Percentiles rank a stretch among this genome's conserved stretches.
Evolutionary conservation across 2,888 invertebrate genomes (phyloP).

Genomic region (Temnothorax unifasciatus): DNA sequence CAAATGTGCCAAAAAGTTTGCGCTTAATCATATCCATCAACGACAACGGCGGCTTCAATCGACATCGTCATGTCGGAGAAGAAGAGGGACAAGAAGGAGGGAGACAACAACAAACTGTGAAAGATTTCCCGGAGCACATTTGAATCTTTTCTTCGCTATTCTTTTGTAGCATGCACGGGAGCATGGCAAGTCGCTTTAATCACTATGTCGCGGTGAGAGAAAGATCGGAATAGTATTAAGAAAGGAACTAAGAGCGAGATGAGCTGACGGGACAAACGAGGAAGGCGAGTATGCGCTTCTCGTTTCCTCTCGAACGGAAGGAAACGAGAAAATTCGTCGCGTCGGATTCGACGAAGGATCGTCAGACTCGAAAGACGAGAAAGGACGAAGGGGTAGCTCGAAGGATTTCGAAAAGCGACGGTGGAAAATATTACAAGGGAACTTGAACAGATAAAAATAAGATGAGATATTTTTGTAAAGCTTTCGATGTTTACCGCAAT

Average conservation of each 20-base stretch:
- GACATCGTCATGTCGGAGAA: conserved; percentile 7
- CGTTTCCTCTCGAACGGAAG: conserved; percentile 1
- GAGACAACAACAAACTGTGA: not conserved
- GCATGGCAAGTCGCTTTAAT: conserved; percentile 30
- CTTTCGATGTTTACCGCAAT: conserved; percentile 81
- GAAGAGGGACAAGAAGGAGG: not conserved
- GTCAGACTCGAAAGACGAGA: conserved; percentile 14
- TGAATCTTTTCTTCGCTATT: conserved; percentile 57
- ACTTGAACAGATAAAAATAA: conserved; percentile 72
- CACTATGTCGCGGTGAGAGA: not conserved
- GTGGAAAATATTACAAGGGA: conserved; percentile 9
- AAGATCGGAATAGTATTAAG: not conserved
- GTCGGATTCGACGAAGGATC: conserved; percentile 25
- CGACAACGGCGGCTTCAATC: conserved; percentile 38
- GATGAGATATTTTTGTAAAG: conserved; percentile 84
- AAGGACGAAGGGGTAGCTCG: conserved; percentile 51
- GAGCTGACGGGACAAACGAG: not conserved
- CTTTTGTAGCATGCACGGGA: conserved; percentile 60
- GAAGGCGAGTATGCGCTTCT: not conserved
- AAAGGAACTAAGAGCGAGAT: not conserved
- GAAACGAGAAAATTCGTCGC: not conserved
- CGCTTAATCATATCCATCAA: conserved; percentile 55
- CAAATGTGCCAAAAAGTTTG: conserved; percentile 57
- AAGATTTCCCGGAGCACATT: conserved; percentile 47
- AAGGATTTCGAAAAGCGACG: conserved; percentile 56